Conservation (phyloP, 2,797 vertebrate genomes). For the Lophotriccus pileatus region DNA sequence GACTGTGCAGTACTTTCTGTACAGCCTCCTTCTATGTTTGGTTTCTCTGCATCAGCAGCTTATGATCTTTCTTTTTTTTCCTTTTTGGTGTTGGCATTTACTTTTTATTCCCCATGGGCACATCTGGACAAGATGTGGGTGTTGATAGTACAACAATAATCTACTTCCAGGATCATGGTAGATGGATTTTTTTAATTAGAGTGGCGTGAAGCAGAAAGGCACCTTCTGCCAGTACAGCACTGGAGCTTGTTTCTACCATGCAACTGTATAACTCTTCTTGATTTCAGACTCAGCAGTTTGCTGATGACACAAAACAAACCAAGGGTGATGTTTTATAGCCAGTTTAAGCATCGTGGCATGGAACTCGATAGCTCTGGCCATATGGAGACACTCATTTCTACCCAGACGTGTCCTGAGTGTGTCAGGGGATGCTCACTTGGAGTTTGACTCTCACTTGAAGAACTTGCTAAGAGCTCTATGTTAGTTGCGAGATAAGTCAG, state of each 20-base stretch:
- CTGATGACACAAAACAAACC: neutral
- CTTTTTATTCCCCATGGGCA: neutral
- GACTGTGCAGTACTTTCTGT: neutral
- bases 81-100: neutral
- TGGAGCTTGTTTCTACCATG: neutral
- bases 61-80: neutral
- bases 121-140: neutral
- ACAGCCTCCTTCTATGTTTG: neutral
- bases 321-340: neutral
- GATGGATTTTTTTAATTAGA: neutral
- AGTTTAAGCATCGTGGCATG: neutral
- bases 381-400: neutral
- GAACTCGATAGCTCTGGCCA: neutral
- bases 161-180: neutral
- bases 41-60: neutral
- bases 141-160: neutral
- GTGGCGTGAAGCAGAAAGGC: neutral
- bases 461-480: neutral
- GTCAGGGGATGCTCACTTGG: neutral
- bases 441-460: neutral
- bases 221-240: neutral
- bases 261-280: neutral
- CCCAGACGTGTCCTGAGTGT: rapidly evolving
- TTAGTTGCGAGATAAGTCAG: neutral
- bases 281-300: neutral